A percentile compares a stretch with the other conserved stretches of the same genome.
Conservation (phyloP, 1,140 invertebrate genomes). For the Drosophila lacteicornis region DNA sequence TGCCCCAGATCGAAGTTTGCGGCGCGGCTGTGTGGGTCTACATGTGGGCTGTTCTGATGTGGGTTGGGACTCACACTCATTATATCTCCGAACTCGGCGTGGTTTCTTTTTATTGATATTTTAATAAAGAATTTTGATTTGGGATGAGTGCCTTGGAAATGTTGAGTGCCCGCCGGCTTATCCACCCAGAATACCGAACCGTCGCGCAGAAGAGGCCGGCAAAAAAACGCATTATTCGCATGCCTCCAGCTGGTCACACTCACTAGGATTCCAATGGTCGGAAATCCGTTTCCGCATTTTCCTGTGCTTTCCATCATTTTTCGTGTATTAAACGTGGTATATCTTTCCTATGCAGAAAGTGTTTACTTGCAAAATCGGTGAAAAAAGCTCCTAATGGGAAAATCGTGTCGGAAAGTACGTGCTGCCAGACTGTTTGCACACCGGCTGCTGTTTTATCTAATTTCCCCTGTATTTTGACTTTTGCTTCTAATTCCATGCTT, state of each 20-base stretch:
- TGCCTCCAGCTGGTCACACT: slow-evolving; percentile 6
- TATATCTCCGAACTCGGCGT: slow-evolving; percentile 41
- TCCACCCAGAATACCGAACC: neutral
- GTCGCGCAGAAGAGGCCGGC: slow-evolving; percentile 1
- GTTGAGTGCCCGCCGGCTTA: slow-evolving; percentile 4
- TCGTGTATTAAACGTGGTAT: neutral
- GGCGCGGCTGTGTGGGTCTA: slow-evolving; percentile 43
- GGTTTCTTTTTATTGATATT: slow-evolving; percentile 37
- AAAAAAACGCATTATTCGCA: neutral
- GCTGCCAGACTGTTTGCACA: slow-evolving; percentile 2
- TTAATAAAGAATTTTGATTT: slow-evolving; percentile 73
- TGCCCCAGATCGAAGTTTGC: slow-evolving; percentile 46
- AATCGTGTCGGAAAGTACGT: neutral
- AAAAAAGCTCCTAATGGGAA: neutral
- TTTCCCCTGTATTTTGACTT: neutral
- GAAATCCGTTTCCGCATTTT: neutral
- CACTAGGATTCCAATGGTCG: neutral
- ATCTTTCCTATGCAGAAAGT: neutral
- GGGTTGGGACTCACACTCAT: slow-evolving; percentile 64
- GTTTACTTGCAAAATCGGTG: neutral
- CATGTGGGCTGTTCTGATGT: slow-evolving; percentile 49
- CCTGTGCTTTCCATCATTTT: neutral
- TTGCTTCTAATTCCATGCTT: neutral
- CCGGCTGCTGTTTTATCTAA: neutral
- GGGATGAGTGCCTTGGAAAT: slow-evolving; percentile 21